These are phyloP conservation scores for Nebria ingens DNA, from an alignment of 1,140 invertebrate genomes.

Conservation along the genomic window DNA sequence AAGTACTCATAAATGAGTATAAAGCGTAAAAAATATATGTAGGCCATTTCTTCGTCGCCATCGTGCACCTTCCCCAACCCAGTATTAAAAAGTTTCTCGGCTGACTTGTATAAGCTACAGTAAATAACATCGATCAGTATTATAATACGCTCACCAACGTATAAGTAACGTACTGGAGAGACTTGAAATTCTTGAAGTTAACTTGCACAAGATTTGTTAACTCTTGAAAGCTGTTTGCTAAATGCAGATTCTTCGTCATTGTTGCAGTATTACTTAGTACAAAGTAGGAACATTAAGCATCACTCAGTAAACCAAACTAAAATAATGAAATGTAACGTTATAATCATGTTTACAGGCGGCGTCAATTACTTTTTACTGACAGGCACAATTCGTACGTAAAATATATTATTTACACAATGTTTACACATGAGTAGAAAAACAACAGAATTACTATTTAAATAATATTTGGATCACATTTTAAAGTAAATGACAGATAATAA, in stretches of 20 bases:
- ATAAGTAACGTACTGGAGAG: neutral
- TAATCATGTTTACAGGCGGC: too few species aligned
- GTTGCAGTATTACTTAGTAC: neutral
- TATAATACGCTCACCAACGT: neutral
- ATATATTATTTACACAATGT: too few species aligned
- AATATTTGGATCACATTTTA: too few species aligned
- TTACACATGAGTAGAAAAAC: too few species aligned
- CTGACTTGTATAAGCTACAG: neutral
- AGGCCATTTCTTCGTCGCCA: neutral
- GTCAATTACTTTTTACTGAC: too few species aligned
- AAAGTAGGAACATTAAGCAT: too few species aligned
- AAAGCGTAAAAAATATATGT: neutral
- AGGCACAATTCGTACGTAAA: too few species aligned
- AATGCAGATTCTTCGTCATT: neutral
- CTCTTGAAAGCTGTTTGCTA: neutral
- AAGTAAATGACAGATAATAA: too few species aligned
- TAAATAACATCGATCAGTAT: neutral
- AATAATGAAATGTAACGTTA: too few species aligned
- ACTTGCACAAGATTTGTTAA: neutral
- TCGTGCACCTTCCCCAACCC: neutral
- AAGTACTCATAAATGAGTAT: neutral
- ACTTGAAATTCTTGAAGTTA: neutral
- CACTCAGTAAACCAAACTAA: too few species aligned
- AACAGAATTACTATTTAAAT: too few species aligned
- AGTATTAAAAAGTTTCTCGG: neutral